Evolutionary conservation across 2,888 invertebrate species (phyloP), one percentile per base, ranked within the genome.

Genomic region (Polydrusus cervinus): DNA sequence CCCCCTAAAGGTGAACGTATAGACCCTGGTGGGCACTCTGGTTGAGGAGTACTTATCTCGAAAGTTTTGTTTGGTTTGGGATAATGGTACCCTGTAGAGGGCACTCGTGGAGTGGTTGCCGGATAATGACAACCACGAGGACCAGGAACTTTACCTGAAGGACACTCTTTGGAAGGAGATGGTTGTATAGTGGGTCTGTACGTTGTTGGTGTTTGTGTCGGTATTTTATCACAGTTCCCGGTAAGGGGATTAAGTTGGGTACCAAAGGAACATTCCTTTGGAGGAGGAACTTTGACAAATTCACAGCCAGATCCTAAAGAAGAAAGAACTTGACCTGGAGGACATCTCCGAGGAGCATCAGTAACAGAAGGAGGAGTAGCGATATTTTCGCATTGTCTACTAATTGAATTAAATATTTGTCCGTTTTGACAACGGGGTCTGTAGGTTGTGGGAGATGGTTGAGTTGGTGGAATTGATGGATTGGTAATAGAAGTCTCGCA

Each of bases 81-180:
- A 68, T 75, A 78, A 49, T 66, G 57, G 45, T 79, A 80, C 20
- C 64, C 70, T 47, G 78, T 76, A 14, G 57, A 5, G 0, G 38
- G 16, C 14, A n/a, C 57, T 8, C 10, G 38, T 14, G 57, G 38
- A 3, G 38, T 38, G 1, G 57, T 45, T n/a, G 74, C 30, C 14
- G 73, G 65, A 68, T 68, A 74, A 16, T 76, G 25, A 38, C 80
- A 80, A 30, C 72, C 73, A 55, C 81, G 79, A 34, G 76, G 53
- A 64, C 76, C 74, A 40, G 77, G 55, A 43, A 76, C 62, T 77
- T 80, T 75, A 40, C 81, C 81, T 45, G 78, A 77, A 11, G 78
- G 74, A 70, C 80, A 79, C 45, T 43, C 3, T 3, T 20, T 30
- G 60, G 40, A 13, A 30, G 18, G 7, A 16, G 64, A 14, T 53